Conservation (phyloP, 2,888 invertebrate species). For the Thelaira solivaga region DNA sequence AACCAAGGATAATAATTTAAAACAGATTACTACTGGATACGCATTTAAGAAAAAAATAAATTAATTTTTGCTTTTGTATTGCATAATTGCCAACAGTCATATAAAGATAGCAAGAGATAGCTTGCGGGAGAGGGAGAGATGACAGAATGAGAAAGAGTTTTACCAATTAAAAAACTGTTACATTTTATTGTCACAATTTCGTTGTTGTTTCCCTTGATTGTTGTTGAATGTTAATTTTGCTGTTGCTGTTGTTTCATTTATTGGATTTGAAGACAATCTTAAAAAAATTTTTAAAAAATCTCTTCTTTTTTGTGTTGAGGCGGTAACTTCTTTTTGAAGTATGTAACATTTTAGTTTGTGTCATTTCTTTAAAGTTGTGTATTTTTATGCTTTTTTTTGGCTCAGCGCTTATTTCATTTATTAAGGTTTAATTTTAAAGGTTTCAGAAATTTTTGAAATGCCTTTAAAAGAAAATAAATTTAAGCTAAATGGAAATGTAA, state of each 20-base stretch:
- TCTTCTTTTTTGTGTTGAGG: constrained; percentile 8
- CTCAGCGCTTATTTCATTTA: constrained; percentile 44
- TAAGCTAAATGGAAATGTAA: neutral
- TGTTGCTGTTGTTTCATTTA: constrained; percentile 1
- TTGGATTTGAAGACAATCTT: neutral
- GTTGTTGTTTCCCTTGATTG: constrained; percentile 35
- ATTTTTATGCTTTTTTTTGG: neutral
- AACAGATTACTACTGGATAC: no score
- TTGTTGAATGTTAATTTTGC: constrained; percentile 5
- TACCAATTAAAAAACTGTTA: constrained; percentile 60
- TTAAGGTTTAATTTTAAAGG: constrained; percentile 47
- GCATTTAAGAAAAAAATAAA: no score
- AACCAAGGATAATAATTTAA: no score
- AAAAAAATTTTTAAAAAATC: constrained; percentile 2
- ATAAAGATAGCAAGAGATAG: neutral
- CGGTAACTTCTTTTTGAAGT: constrained; percentile 49
- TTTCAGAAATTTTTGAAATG: constrained; percentile 12
- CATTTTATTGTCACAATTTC: constrained; percentile 58
- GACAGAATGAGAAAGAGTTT: neutral
- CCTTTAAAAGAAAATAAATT: neutral
- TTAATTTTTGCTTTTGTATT: no score
- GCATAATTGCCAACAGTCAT: no score
- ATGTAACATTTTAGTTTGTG: constrained; percentile 55
- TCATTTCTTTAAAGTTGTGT: constrained; percentile 35
- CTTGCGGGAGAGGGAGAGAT: neutral